These are phyloP conservation scores for Gadus macrocephalus DNA, from an alignment of 2,113 vertebrate genomes.

Conservation along the genomic window DNA sequence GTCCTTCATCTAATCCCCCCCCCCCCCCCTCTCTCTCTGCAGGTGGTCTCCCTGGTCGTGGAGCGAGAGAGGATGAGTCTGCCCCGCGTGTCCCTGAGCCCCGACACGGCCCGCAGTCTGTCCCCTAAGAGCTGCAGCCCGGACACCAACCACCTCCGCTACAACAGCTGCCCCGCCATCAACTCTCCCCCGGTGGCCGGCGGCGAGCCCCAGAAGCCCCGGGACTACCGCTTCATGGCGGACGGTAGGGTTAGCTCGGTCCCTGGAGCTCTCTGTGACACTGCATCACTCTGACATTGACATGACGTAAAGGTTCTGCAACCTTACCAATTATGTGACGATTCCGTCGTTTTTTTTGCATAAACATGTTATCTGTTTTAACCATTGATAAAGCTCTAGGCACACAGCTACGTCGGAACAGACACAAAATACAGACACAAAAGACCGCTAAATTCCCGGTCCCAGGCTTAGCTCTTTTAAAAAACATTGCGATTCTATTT, in stretches of 20 bases:
- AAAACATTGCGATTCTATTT: too few species aligned
- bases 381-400: too few species aligned
- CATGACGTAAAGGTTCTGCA: neutral
- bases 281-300: too few species aligned
- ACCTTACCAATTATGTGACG: too few species aligned
- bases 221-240: slow-evolving; percentile 74
- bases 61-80: slow-evolving; percentile 63
- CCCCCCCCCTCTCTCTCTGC: neutral
- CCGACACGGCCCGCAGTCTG: slow-evolving; percentile 31
- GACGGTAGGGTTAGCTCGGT: slow-evolving; percentile 68
- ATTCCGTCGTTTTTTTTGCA: too few species aligned
- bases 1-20: neutral
- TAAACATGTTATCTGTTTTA: too few species aligned
- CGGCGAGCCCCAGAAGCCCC: slow-evolving; percentile 9
- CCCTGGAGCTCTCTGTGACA: too few species aligned
- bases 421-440: too few species aligned
- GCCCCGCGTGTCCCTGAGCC: slow-evolving; percentile 35
- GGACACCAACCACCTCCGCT: slow-evolving; percentile 32
- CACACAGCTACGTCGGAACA: too few species aligned
- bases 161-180: slow-evolving; percentile 54
- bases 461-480: too few species aligned
- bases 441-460: too few species aligned
- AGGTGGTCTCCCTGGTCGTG: slow-evolving; percentile 78
- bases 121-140: slow-evolving; percentile 27
- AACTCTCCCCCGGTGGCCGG: slow-evolving; percentile 62